A percentile compares a stretch with the other conserved stretches of the same genome.
phyloP scores from a whole-genome alignment of 2,797 vertebrate genomes.

The Phalanger gymnotis region DNA sequence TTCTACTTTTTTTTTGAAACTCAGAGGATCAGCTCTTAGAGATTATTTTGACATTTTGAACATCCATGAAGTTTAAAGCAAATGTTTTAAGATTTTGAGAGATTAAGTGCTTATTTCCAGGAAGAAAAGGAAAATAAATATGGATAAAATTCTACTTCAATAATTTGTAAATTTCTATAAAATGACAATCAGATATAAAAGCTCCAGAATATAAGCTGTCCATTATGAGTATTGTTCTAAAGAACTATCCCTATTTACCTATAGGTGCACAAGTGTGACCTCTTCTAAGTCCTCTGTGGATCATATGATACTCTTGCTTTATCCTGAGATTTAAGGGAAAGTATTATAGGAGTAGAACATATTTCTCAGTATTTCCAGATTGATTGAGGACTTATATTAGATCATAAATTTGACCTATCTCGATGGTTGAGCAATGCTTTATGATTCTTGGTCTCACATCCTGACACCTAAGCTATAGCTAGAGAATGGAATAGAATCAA shows the following conservation, averaged over 20 bases:
- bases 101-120: background rate
- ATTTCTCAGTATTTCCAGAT: conserved; percentile 60
- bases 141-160: background rate
- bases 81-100: no score
- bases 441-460: conserved; percentile 60
- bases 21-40: background rate
- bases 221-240: background rate
- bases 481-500: conserved; percentile 55
- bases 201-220: background rate
- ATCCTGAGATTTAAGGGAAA: background rate
- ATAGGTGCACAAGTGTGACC: background rate
- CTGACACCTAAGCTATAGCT: conserved; percentile 30
- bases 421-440: conserved; percentile 59
- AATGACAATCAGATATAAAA: background rate
- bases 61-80: background rate
- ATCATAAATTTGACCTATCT: conserved; percentile 55
- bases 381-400: conserved; percentile 60
- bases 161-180: background rate
- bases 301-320: conserved; percentile 21
- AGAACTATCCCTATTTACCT: background rate
- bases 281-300: conserved; percentile 27
- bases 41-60: background rate
- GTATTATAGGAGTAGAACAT: background rate
- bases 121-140: background rate
- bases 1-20: background rate